Evolutionary conservation across 2,113 vertebrate species (phyloP).

Genomic region (Neolamprologus kungweensis): DNA sequence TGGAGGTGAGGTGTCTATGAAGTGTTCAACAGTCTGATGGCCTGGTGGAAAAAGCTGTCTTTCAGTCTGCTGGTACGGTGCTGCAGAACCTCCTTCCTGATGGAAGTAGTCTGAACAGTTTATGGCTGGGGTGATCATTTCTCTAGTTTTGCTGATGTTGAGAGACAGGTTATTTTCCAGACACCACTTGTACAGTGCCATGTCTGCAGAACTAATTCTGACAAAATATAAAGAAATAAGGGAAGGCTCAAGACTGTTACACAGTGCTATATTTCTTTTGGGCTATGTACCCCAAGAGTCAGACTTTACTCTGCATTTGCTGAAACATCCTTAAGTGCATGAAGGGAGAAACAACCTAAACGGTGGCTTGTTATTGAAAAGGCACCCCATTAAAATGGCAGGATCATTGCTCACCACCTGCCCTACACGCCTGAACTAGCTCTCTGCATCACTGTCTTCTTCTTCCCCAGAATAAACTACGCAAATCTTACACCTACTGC

Average conservation of each 20-base stretch:
- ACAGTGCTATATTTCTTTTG: neutral
- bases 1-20: no score
- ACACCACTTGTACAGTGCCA: neutral
- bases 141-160: neutral
- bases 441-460: neutral
- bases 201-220: neutral
- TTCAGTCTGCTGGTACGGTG: no score
- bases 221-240: neutral
- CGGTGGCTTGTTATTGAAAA: neutral
- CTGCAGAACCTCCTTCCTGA: no score
- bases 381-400: neutral
- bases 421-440: neutral
- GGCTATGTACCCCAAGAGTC: neutral
- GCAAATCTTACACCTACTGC: neutral
- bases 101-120: no score
- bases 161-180: neutral
- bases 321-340: neutral
- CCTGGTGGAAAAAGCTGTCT: no score
- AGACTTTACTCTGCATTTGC: neutral
- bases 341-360: neutral
- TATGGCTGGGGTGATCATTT: neutral
- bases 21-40: no score
- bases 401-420: neutral
- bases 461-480: neutral
- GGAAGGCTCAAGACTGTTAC: neutral